phyloP scores from a whole-genome alignment of 2,797 vertebrate species.

The Neomorphus geoffroyi region DNA sequence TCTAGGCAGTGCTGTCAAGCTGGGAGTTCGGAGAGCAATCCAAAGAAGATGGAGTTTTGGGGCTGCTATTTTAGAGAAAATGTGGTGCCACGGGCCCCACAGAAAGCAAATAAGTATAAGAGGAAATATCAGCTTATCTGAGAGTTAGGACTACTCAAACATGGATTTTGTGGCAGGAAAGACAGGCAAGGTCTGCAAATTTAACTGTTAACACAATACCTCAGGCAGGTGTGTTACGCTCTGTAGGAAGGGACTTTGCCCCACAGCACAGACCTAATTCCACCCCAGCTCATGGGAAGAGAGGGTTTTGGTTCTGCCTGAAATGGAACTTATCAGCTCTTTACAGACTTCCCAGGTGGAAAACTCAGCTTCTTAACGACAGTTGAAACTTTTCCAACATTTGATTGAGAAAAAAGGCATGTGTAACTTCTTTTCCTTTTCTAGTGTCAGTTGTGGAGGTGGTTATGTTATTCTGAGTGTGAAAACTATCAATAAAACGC shows the following conservation, averaged over 20 bases:
- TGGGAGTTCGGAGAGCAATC: background rate
- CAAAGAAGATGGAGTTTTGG: background rate
- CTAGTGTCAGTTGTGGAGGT: background rate
- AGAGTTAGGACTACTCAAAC: background rate
- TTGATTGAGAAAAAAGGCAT: background rate
- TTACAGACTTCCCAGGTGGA: background rate
- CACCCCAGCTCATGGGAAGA: background rate
- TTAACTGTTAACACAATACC: background rate
- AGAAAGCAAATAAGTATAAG: background rate
- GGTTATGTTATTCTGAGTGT: background rate
- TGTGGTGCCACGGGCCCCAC: background rate
- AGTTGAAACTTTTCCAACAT: background rate
- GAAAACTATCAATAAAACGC: background rate
- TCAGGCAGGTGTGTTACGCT: background rate
- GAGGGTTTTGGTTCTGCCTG: background rate
- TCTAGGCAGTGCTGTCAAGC: background rate
- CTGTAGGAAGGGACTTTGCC: background rate
- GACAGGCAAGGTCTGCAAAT: background rate
- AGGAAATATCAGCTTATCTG: constrained; percentile 26
- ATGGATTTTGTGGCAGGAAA: background rate
- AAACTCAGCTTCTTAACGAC: background rate
- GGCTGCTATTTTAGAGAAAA: background rate
- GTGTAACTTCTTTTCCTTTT: background rate
- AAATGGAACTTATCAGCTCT: background rate
- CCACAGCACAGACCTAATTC: background rate